A percentile compares a stretch with the other conserved stretches of the same genome.
phyloP scores from a whole-genome alignment of 2,888 invertebrate species.

The Troides oblongomaculatus region DNA sequence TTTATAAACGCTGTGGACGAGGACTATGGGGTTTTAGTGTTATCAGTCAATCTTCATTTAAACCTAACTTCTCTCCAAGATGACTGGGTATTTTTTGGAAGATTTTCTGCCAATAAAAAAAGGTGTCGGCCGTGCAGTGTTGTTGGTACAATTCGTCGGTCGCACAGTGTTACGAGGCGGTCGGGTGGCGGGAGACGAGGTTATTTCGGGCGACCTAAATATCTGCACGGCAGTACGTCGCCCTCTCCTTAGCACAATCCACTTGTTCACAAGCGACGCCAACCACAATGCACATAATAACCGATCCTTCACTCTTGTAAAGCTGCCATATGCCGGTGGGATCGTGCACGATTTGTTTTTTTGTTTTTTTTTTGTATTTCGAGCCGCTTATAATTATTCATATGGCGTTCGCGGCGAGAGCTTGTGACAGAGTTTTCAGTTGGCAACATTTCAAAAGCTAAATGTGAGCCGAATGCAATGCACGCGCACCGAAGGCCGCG shows the following conservation, averaged over 20 bases:
- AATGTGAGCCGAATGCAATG: constrained; percentile 52
- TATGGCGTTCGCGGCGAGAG: constrained; percentile 1
- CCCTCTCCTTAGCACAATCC: constrained; percentile 42
- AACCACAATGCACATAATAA: constrained; percentile 5
- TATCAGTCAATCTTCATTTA: too few species aligned
- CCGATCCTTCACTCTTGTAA: background rate
- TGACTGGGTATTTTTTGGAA: too few species aligned
- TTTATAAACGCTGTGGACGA: too few species aligned
- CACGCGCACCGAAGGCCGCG: constrained; percentile 62
- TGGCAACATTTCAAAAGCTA: constrained; percentile 41
- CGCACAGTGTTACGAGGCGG: too few species aligned
- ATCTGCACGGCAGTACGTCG: constrained; percentile 56
- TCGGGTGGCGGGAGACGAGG: constrained; percentile 34
- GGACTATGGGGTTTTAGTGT: too few species aligned
- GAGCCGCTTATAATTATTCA: constrained; percentile 18
- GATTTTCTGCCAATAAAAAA: too few species aligned
- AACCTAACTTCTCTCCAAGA: too few species aligned
- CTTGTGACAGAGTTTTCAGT: constrained; percentile 29
- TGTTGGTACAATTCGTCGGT: too few species aligned
- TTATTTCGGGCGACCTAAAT: constrained; percentile 78
- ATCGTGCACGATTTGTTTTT: background rate
- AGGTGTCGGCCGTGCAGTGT: too few species aligned
- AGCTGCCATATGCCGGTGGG: background rate
- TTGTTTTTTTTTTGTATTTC: background rate
- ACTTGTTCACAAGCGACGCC: constrained; percentile 43